These are phyloP conservation scores for Cyprinodon diabolis DNA, from an alignment of 2,797 vertebrate genomes.

Conservation along the genomic window DNA sequence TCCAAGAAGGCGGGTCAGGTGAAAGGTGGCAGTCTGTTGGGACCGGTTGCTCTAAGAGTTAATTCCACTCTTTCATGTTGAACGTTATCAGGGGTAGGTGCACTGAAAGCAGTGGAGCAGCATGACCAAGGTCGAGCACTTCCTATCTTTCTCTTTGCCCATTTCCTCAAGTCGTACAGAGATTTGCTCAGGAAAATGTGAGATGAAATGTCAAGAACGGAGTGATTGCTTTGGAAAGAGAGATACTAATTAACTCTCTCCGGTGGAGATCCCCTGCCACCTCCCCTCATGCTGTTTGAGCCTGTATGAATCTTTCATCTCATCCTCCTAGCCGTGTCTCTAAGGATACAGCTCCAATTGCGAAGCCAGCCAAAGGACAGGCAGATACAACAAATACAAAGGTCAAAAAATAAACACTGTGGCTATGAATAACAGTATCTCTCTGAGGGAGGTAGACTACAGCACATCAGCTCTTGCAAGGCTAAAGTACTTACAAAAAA, in stretches of 20 bases:
- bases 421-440: slow-evolving; percentile 58
- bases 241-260: slow-evolving; percentile 77
- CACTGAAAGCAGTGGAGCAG: slow-evolving; percentile 60
- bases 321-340: slow-evolving; percentile 53
- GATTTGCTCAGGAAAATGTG: slow-evolving; percentile 71
- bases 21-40: slow-evolving; percentile 41
- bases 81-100: slow-evolving; percentile 55
- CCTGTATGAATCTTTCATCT: slow-evolving; percentile 74
- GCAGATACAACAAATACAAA: slow-evolving; percentile 67
- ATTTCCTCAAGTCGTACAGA: slow-evolving; percentile 44
- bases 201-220: slow-evolving; percentile 77
- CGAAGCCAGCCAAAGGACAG: slow-evolving; percentile 66
- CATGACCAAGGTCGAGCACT: slow-evolving; percentile 67
- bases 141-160: slow-evolving; percentile 16
- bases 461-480: slow-evolving; percentile 27
- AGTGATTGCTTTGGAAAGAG: slow-evolving; percentile 68
- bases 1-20: slow-evolving; percentile 47
- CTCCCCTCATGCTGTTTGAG: slow-evolving; percentile 33
- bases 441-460: slow-evolving; percentile 45
- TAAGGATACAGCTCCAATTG: slow-evolving; percentile 55
- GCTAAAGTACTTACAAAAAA: slow-evolving; percentile 4
- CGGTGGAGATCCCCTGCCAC: slow-evolving; percentile 64
- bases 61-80: slow-evolving; percentile 60
- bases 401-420: slow-evolving; percentile 75
- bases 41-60: slow-evolving; percentile 46